These are phyloP conservation scores for Phalanger gymnotis DNA, from an alignment of 2,797 vertebrate species.

Conservation along the genomic window DNA sequence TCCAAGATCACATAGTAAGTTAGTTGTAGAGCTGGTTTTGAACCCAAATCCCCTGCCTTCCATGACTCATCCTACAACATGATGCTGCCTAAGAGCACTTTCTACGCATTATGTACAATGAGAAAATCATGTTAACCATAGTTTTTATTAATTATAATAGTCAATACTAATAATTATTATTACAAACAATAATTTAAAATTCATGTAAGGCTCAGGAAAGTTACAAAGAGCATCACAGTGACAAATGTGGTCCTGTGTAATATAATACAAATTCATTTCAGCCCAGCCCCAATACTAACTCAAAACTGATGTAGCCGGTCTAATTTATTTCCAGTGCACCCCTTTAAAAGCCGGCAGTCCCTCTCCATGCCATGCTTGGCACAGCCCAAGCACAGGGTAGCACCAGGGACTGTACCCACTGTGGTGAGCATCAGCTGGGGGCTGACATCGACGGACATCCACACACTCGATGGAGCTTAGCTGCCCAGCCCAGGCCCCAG, in stretches of 20 bases:
- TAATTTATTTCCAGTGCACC: not conserved
- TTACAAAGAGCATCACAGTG: not conserved
- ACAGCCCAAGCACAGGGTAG: not conserved
- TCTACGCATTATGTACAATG: not conserved
- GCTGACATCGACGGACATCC: not conserved
- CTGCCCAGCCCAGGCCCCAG: fast-evolving
- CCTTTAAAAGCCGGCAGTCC: not conserved
- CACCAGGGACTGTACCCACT: not conserved
- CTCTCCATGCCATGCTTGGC: not conserved
- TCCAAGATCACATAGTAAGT: not conserved
- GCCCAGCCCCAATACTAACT: not conserved
- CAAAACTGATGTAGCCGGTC: not conserved
- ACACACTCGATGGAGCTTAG: not conserved
- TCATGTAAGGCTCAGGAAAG: not conserved
- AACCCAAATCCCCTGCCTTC: not conserved
- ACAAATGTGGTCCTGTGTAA: not conserved
- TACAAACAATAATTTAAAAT: not conserved
- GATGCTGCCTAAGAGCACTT: not conserved
- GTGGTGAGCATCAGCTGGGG: not conserved
- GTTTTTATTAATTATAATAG: not conserved
- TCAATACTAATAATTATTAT: not conserved
- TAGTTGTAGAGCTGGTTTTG: not conserved
- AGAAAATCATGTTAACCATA: not conserved
- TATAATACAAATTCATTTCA: not conserved
- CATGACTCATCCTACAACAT: not conserved